Evolutionary conservation across 2,888 invertebrate species (phyloP).

Genomic region (Sinotaia quadrata): DNA sequence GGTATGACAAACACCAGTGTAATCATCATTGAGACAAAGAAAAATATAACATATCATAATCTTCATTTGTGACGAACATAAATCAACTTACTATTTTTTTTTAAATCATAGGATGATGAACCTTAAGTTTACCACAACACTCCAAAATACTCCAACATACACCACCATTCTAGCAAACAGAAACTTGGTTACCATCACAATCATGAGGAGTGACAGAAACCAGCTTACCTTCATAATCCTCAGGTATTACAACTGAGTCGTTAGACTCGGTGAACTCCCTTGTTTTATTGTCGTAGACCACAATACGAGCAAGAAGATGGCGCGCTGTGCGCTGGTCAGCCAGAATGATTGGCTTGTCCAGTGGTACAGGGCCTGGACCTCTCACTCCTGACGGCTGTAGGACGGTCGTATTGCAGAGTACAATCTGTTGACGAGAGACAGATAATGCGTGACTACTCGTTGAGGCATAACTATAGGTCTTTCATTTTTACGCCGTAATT

Average conservation of each 20-base stretch:
- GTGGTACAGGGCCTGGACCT: conserved; percentile 46
- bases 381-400: conserved; percentile 42
- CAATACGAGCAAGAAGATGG: conserved; percentile 56
- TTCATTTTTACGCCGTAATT: background rate
- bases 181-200: too few relatives aligned
- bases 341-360: conserved; percentile 52
- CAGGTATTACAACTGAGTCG: conserved; percentile 60
- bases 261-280: conserved; percentile 51
- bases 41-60: too few relatives aligned
- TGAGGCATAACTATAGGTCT: background rate
- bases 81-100: too few relatives aligned
- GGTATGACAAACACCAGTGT: too few relatives aligned
- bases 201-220: too few relatives aligned
- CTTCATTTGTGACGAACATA: too few relatives aligned
- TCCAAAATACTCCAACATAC: too few relatives aligned
- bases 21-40: too few relatives aligned
- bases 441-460: background rate
- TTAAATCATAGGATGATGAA: too few relatives aligned
- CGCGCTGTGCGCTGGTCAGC: conserved; percentile 50
- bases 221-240: conserved; percentile 60
- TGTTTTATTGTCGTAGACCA: conserved; percentile 40
- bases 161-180: too few relatives aligned
- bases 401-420: conserved; percentile 52
- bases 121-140: too few relatives aligned
- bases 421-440: too few relatives aligned